These are phyloP conservation scores for Conger conger DNA, from an alignment of 2,113 vertebrate species.

Conservation along the genomic window DNA sequence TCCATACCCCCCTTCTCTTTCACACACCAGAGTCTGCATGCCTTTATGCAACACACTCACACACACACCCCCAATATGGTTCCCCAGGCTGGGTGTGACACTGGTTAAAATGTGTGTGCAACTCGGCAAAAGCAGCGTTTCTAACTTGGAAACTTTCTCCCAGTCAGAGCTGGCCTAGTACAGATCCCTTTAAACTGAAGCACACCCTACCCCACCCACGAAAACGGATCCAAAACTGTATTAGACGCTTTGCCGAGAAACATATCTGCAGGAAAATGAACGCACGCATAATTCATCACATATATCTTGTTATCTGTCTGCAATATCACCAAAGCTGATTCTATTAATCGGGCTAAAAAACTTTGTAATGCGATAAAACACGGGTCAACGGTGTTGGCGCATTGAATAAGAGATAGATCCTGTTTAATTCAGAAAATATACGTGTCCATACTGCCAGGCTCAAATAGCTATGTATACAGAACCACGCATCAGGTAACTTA, in stretches of 20 bases:
- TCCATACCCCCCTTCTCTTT: neutral
- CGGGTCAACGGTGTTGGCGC: neutral
- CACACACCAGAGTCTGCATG: slow-evolving; percentile 44
- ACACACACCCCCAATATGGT: slow-evolving; percentile 33
- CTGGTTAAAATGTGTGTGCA: neutral
- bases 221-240: neutral
- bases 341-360: neutral
- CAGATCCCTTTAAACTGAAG: neutral
- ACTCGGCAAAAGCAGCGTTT: neutral
- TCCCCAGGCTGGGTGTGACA: neutral
- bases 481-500: neutral
- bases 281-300: neutral
- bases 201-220: neutral
- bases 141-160: neutral
- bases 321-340: neutral
- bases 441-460: neutral
- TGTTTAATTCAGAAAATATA: neutral
- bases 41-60: slow-evolving; percentile 42
- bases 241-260: neutral
- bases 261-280: neutral
- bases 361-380: neutral
- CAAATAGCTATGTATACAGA: neutral
- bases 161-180: neutral
- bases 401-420: neutral
- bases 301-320: neutral